Base-by-base conservation (phyloP, 2,888 invertebrate genomes). In the Nebria brevicollis region DNA sequence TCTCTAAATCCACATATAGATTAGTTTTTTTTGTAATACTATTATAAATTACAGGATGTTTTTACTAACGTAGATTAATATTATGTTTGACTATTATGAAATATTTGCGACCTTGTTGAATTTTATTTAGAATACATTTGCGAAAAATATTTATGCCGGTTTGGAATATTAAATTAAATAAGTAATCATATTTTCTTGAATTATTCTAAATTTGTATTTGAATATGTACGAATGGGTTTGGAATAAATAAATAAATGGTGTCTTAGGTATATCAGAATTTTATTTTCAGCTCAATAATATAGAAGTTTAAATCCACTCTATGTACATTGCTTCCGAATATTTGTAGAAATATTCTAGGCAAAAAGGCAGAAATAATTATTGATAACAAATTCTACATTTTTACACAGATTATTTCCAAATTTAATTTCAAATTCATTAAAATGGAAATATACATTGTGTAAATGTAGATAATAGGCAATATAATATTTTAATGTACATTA, bases 391-490 rank as follows among this genome's bases (percentile, higher is more conserved):
- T 80, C 80, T 75, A 75, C 80, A 75, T 80, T 75, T 77, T 54
- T 66, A 75, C 75, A 25, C 43, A 66, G 25, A n/a, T 20, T 68
- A 43, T 54, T 77, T 72, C 34, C 77, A 73, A 66, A n/a, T 25
- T 54, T 8, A 54, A 54, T 54, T 54, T 54, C 4, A 7, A 11
- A 54, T 54, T 54, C 54, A 54, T 54, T 54, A 11, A 54, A 11
- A 15, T 70, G 70, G 70, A 70, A 70, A 34, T 70, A 75, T 42
- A 10, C 54, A 13, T 74, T 25, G 79, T 79, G 72, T 41, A 75
- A 81, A 81, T 72, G 81, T 43, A 81, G 81, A 81, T 81, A 81
- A 81, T 81, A 81, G 81, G 81, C 81, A 75, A 75, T 81, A 81
- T 81, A 77, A 72, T 77, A 64, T 70, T 42, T 72, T 34, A 34